Conservation (phyloP, 2,797 vertebrate species). For the Peromyscus aztecus region DNA sequence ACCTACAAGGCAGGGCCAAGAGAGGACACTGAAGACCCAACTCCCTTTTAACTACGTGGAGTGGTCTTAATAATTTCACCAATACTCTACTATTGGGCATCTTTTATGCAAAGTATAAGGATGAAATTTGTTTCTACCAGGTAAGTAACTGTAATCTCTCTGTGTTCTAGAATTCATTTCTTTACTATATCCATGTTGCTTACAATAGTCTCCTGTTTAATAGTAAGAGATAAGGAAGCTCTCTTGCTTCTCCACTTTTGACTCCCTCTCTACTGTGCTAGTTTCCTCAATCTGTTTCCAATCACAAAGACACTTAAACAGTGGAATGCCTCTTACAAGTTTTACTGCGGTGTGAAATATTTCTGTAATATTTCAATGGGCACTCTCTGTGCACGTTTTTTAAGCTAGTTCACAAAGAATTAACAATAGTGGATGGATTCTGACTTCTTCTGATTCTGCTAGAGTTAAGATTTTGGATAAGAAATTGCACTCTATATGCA, state of each 20-base stretch:
- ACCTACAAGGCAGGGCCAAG: no score
- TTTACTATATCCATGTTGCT: not conserved
- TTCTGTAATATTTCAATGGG: slow-evolving; percentile 18
- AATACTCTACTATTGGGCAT: not conserved
- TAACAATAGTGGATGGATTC: not conserved
- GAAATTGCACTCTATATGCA: not conserved
- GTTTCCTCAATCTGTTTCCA: not conserved
- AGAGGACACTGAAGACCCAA: no score
- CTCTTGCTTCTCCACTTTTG: not conserved
- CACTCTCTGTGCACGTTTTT: not conserved
- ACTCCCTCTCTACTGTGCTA: not conserved
- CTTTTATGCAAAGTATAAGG: not conserved
- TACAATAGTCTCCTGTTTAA: not conserved
- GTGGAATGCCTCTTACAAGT: not conserved
- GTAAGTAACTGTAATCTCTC: not conserved
- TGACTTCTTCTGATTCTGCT: not conserved
- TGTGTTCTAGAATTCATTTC: not conserved
- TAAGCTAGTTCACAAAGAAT: not conserved
- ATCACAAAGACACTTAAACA: slow-evolving; percentile 7
- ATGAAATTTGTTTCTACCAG: not conserved
- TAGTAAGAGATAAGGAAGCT: not conserved
- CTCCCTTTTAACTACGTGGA: no score
- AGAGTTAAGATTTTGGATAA: not conserved
- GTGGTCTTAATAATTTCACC: no score
- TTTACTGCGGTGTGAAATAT: not conserved